Conservation (phyloP, 2,113 vertebrate genomes). For the Xenopus borealis region DNA sequence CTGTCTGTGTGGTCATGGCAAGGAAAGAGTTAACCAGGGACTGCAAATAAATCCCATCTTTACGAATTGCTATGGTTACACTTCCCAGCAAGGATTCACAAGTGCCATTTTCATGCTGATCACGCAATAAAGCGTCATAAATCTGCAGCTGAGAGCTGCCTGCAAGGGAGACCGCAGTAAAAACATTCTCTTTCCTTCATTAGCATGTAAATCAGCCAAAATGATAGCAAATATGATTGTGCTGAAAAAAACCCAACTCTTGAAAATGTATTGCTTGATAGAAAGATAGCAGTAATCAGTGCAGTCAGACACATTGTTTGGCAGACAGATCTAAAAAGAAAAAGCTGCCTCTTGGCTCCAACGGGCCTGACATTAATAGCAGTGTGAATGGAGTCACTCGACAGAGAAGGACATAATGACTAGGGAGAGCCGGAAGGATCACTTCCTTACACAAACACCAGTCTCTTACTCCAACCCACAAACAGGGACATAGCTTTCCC, state of each 20-base stretch:
- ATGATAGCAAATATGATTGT: constrained; percentile 23
- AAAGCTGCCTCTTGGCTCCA: constrained; percentile 5
- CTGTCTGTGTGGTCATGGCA: background rate
- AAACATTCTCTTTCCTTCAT: constrained; percentile 33
- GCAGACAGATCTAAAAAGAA: background rate
- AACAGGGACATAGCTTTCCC: background rate
- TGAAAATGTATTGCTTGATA: constrained; percentile 21
- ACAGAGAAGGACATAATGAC: constrained; percentile 1
- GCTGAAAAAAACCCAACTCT: constrained; percentile 16
- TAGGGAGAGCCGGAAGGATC: constrained; percentile 10
- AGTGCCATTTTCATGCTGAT: constrained; percentile 20
- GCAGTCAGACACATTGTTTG: background rate
- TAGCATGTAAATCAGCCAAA: constrained; percentile 33
- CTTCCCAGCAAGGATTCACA: background rate
- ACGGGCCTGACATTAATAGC: constrained; percentile 1
- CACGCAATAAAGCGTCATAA: constrained; percentile 22
- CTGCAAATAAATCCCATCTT: background rate
- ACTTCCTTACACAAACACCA: constrained; percentile 17
- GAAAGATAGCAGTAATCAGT: background rate
- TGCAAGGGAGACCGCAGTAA: constrained; percentile 8
- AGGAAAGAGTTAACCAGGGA: background rate
- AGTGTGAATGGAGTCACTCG: constrained; percentile 26
- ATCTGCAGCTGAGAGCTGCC: constrained; percentile 21
- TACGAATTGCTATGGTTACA: background rate
- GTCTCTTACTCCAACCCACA: background rate